Evolutionary conservation across 2,888 invertebrate genomes (phyloP).

Genomic region (Ramazzottius varieornatus): DNA sequence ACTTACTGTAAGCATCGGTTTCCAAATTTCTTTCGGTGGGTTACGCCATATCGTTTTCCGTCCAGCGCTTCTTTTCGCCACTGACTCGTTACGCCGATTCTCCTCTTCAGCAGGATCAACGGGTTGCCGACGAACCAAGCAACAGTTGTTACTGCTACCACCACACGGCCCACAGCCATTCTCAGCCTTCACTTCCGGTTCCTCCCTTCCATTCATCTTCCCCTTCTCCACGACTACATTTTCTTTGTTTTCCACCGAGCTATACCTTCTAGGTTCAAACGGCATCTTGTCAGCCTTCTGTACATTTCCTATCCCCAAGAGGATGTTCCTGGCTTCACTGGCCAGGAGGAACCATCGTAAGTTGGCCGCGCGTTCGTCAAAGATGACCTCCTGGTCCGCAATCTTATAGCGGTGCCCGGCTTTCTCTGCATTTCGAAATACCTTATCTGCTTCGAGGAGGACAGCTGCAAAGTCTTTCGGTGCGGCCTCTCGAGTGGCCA

Average conservation of each 20-base stretch:
- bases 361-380: conserved; percentile 38
- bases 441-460: conserved; percentile 45
- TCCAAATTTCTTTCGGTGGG: conserved; percentile 53
- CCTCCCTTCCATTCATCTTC: too few relatives aligned
- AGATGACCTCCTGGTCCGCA: conserved; percentile 43
- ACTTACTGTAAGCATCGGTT: conserved; percentile 43
- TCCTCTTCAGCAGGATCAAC: conserved; percentile 27
- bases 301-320: background rate
- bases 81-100: too few relatives aligned
- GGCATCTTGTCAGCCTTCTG: background rate
- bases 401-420: conserved; percentile 43
- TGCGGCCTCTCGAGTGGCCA: conserved; percentile 26
- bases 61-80: too few relatives aligned
- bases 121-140: conserved; percentile 30
- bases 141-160: background rate
- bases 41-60: conserved; percentile 34
- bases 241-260: background rate
- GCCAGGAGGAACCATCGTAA: conserved; percentile 69
- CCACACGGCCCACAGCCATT: too few relatives aligned
- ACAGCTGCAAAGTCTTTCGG: conserved; percentile 9
- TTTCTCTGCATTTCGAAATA: conserved; percentile 39
- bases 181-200: too few relatives aligned
- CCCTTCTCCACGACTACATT: too few relatives aligned
- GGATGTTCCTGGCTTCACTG: conserved; percentile 46
- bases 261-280: background rate